Evolutionary conservation across 2,797 vertebrate species (phyloP), one percentile per base, ranked within the genome.

Genomic region (Aldrovandia affinis): DNA sequence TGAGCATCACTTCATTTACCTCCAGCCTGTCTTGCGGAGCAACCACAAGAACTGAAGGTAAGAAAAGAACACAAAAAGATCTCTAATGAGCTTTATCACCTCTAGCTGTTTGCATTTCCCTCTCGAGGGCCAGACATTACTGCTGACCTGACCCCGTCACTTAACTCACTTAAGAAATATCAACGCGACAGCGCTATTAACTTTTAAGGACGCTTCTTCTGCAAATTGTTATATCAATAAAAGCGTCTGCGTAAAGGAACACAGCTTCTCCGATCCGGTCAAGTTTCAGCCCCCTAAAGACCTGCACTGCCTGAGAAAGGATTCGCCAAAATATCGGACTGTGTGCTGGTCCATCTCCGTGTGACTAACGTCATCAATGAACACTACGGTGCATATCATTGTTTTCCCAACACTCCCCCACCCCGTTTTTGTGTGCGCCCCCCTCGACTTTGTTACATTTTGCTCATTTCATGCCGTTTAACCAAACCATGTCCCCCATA

Each of bases 81-180:
- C 39, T 77, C 47, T n/a, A 77, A 44, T 77, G 44, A 44, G 25
- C 39, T 77, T 77, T n/a, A 77, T 77, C 73, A 44, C 42, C 42
- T 39, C 20, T 25, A 47, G 42, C 39, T 25, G 20, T 77, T 77
- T 10, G 22, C 25, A 22, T 47, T 77, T 22, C 73, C 22, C 73
- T 44, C 8, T 47, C 39, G 2, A 33, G 33, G 9, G 39, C 42
- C 22, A 44, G 73, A 44, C 20, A 20, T 44, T n/a, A 18, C 73
- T 39, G 36, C 33, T 73, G 36, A 73, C 36, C 68, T 39, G 33
- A 39, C 36, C 68, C 20, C 33, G 36, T 73, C 36, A 73, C 18
- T 30, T 68, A 47, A 47, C 42, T 77, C 39, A 42, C 22, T 77
- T 15, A 2, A 57, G 42, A 77, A 77, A 77, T 12, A 77, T 44